Conservation (phyloP, 1,140 invertebrate species). For the Radopholus similis region DNA sequence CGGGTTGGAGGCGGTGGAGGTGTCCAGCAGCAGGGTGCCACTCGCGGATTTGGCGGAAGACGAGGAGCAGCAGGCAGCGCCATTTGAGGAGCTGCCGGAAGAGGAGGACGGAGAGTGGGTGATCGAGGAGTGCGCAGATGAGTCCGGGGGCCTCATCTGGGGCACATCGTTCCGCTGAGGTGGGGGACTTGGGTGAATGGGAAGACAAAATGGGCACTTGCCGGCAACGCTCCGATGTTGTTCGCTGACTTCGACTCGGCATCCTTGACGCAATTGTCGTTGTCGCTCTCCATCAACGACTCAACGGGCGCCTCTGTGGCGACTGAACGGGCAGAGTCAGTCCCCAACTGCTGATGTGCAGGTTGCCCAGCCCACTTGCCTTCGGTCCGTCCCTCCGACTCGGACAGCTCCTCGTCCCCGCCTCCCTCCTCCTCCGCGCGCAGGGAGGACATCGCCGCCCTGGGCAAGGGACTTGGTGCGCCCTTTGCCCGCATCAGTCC, state of each 20-base stretch:
- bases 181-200: no score
- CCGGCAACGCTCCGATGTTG: no score
- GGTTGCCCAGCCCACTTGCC: neutral
- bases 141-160: neutral
- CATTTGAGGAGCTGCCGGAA: neutral
- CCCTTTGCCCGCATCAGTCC: neutral
- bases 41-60: neutral
- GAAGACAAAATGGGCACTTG: no score
- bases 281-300: no score
- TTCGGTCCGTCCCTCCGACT: neutral
- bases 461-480: neutral
- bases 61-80: neutral
- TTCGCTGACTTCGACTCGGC: no score
- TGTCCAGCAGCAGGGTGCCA: neutral
- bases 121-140: constrained; percentile 8
- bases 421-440: neutral
- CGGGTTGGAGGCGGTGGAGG: neutral
- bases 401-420: neutral
- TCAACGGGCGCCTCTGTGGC: neutral
- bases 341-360: neutral
- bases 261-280: no score
- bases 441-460: neutral
- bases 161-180: neutral
- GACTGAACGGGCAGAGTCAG: neutral
- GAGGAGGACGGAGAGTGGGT: constrained; percentile 22